Conservation (phyloP, 2,888 invertebrate species). For the Ectemnius cavifrons region DNA sequence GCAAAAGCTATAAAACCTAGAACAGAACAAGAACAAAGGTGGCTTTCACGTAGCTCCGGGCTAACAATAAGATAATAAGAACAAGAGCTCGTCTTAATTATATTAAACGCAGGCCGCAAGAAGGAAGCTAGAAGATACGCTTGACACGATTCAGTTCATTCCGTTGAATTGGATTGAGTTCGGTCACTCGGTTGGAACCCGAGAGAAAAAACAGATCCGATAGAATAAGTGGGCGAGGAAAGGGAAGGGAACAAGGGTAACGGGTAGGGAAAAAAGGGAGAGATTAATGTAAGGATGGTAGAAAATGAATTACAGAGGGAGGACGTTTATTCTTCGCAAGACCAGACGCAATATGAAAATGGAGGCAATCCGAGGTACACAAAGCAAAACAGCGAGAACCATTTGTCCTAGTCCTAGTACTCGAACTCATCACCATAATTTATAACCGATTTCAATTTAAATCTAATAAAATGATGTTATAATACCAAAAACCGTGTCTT, state of each 20-base stretch:
- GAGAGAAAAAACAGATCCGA: background rate
- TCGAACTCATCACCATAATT: constrained; percentile 68
- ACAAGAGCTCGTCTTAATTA: no score
- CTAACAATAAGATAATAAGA: no score
- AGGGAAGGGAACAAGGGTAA: background rate
- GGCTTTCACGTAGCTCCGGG: no score
- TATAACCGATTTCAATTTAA: constrained; percentile 68
- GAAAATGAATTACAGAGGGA: constrained; percentile 40
- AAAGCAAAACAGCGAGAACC: constrained; percentile 63
- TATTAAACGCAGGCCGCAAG: no score
- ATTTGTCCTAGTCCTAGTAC: constrained; percentile 70
- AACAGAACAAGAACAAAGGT: no score
- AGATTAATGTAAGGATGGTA: constrained; percentile 13
- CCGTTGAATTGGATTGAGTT: constrained; percentile 2
- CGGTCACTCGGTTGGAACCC: background rate
- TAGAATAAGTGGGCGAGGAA: constrained; percentile 8
- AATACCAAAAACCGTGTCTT: constrained; percentile 47
- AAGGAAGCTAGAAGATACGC: no score
- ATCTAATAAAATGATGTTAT: constrained; percentile 68
- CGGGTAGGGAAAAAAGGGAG: constrained; percentile 15
- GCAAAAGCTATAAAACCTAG: no score
- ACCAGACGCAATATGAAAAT: constrained; percentile 60
- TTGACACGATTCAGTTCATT: background rate
- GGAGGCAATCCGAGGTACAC: constrained; percentile 39
- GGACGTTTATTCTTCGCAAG: constrained; percentile 54